Evolutionary conservation across 2,888 invertebrate genomes (phyloP), one percentile per base, ranked within the genome.

Genomic region (Gisinianus flammeolus): DNA sequence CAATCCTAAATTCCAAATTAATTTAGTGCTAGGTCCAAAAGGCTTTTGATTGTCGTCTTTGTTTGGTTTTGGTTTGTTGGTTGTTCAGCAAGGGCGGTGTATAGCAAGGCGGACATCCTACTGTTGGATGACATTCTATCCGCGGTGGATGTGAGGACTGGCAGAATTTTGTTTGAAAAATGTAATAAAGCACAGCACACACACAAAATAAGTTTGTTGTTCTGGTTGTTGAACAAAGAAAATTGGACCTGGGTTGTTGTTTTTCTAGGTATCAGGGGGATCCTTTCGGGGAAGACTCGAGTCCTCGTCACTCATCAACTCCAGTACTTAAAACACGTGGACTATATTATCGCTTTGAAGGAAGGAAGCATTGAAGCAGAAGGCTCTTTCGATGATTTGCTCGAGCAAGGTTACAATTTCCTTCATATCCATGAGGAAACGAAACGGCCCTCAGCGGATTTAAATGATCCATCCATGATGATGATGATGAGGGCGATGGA

Each of bases 251-350:
- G n/a, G n/a, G n/a, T n/a, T n/a, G n/a, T 12, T 12, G 35, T 8
- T 35, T 35, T 12, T 35, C 6, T 35, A 35, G 35, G 88, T 77
- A 87, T 88, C 62, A 83, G 83, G n/a, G 87, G 86, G 8, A 83
- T 86, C 66, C 82, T 89, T 71, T 85, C 85, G 72, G 83, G 86
- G 33, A 88, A 88, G 79, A 86, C 87, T 0, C 83, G 87, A 44
- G 86, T 90, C 58, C 86, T 90, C 30, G 89, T 89, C 1, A 95
- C 95, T 0, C 94, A 96, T 88, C 95, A 95, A 86, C 87, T 94
- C 72, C 95, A 95, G 86, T 94, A 93, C 83, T 88, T 93, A 10
- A 91, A 91, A 85, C 88, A 90, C 52, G 92, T 91, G 1, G 91
- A 92, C 86, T 90, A 88, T 79, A 90, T 93, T 69, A 87, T 92